phyloP scores from a whole-genome alignment of 2,797 vertebrate species.

The Cyprinella venusta region DNA sequence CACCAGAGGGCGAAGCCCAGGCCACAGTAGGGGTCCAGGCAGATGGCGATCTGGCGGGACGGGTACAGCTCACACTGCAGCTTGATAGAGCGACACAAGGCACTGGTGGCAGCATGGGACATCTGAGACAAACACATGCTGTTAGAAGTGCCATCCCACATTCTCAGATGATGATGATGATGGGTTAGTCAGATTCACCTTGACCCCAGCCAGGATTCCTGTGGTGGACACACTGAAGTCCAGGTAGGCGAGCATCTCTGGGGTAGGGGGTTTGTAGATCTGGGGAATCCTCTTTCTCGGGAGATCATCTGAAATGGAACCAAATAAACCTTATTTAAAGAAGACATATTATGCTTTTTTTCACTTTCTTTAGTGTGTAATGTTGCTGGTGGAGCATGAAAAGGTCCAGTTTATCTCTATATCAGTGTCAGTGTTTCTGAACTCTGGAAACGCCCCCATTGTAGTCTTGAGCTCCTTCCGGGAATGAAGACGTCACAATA shows the following conservation, averaged over 20 bases:
- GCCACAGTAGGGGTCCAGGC: slow-evolving; percentile 95
- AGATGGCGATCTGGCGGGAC: slow-evolving; percentile 94
- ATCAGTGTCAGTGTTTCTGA: neutral
- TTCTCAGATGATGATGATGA: neutral
- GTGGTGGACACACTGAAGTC: slow-evolving; percentile 98
- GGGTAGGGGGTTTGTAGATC: slow-evolving; percentile 88
- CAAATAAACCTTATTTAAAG: neutral
- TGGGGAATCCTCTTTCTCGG: slow-evolving; percentile 88
- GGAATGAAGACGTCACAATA: too few relatives aligned
- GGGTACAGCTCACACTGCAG: slow-evolving; percentile 97
- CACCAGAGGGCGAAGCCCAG: slow-evolving; percentile 98
- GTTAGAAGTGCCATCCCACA: neutral
- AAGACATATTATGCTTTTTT: neutral
- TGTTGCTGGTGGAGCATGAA: neutral
- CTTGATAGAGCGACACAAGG: slow-evolving; percentile 97
- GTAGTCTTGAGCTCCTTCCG: neutral
- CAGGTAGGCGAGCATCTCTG: slow-evolving; percentile 92
- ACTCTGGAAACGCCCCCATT: neutral
- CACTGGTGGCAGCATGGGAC: slow-evolving; percentile 94
- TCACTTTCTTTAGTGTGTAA: neutral
- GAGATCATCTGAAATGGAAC: slow-evolving; percentile 84
- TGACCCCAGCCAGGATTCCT: slow-evolving; percentile 94
- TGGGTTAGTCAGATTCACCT: slow-evolving; percentile 66
- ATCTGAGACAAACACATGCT: slow-evolving; percentile 76
- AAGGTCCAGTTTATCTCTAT: neutral